These are phyloP conservation scores for Periophthalmodon schlosseri DNA, from an alignment of 2,113 vertebrate genomes.

Conservation along the genomic window DNA sequence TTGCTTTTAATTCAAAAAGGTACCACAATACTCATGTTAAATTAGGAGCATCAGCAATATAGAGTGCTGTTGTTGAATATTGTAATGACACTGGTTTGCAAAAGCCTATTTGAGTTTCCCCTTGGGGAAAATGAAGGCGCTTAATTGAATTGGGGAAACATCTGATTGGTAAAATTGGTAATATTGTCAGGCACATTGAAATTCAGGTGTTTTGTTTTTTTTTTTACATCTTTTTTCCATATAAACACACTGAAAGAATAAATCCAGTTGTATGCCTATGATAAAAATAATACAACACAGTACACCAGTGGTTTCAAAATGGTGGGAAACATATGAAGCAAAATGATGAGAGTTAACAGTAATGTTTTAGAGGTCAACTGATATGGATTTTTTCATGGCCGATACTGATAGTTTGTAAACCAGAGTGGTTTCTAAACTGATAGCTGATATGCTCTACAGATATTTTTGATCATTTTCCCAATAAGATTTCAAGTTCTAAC, in stretches of 20 bases:
- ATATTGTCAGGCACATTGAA: background rate
- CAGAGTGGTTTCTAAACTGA: background rate
- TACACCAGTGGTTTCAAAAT: background rate
- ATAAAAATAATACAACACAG: background rate
- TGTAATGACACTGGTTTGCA: background rate
- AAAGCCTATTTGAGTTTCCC: background rate
- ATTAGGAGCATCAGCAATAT: background rate
- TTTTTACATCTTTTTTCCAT: background rate
- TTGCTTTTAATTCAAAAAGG: background rate
- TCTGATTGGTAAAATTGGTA: slow-evolving; percentile 3
- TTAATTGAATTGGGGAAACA: background rate
- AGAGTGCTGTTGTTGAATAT: background rate
- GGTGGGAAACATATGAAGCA: background rate
- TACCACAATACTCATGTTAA: background rate
- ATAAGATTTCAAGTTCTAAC: too few relatives aligned
- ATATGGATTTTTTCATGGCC: background rate
- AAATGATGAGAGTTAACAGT: background rate
- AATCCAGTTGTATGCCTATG: background rate
- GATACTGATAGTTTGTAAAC: background rate
- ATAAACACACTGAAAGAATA: background rate
- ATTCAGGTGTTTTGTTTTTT: background rate
- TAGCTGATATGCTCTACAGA: too few relatives aligned
- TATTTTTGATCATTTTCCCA: too few relatives aligned
- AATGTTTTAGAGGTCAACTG: background rate
- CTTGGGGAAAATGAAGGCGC: background rate